These are phyloP conservation scores for Agriopis leucophaearia DNA, from an alignment of 2,888 invertebrate species.

Conservation along the genomic window DNA sequence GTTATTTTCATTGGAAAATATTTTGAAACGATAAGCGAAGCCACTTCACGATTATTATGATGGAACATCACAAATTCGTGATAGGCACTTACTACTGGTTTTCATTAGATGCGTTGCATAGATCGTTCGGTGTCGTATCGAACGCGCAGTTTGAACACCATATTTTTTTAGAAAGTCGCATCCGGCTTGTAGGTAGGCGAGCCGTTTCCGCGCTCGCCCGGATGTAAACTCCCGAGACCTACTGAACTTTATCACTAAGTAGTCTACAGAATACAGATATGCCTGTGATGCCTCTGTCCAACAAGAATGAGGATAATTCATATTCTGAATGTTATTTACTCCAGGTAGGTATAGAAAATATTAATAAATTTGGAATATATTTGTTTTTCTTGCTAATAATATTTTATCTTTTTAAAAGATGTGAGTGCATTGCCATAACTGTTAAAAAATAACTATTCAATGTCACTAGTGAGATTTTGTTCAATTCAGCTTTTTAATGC, in stretches of 20 bases:
- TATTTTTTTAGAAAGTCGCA: conserved; percentile 84
- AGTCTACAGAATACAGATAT: background rate
- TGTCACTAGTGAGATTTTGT: too few relatives aligned
- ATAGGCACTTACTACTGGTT: conserved; percentile 9
- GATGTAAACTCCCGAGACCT: conserved; percentile 72
- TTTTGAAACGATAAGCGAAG: conserved; percentile 9
- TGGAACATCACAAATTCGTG: background rate
- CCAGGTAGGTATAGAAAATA: too few relatives aligned
- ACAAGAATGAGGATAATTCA: conserved; percentile 17
- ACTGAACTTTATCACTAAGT: conserved; percentile 57
- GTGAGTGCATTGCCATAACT: too few relatives aligned
- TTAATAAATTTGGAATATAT: too few relatives aligned
- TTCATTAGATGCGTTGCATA: conserved; percentile 34
- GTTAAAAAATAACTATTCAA: too few relatives aligned
- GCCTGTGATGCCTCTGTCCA: conserved; percentile 26
- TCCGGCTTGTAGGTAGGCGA: conserved; percentile 76
- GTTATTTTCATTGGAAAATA: conserved; percentile 15
- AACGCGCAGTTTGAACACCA: conserved; percentile 60
- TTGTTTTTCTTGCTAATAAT: too few relatives aligned
- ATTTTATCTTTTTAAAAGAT: too few relatives aligned
- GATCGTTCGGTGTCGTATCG: conserved; percentile 39
- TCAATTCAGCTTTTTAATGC: too few relatives aligned
- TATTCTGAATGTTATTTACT: background rate
- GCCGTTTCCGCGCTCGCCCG: conserved; percentile 77
- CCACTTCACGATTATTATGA: background rate